phyloP scores from a whole-genome alignment of 2,888 invertebrate species.

The Meandrusa payeni region DNA sequence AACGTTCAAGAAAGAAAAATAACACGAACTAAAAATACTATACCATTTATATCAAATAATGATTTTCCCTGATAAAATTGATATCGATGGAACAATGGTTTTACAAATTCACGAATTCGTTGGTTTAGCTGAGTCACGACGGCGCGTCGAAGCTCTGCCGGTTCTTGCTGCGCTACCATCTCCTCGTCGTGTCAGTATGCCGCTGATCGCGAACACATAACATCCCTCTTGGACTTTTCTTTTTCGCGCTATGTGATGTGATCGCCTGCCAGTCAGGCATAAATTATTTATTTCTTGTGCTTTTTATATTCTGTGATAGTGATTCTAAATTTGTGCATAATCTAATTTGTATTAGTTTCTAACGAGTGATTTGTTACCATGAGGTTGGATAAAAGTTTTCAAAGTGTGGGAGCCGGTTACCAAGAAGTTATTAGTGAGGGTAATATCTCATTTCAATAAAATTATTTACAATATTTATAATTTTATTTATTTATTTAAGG shows the following conservation, averaged over 20 bases:
- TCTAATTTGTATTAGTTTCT: background rate
- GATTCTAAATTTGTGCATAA: background rate
- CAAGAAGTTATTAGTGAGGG: slow-evolving; percentile 4
- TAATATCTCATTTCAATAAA: too few relatives aligned
- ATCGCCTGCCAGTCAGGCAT: background rate
- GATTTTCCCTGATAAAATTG: slow-evolving; percentile 3
- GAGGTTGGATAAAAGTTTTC: slow-evolving; percentile 21
- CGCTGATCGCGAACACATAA: too few relatives aligned
- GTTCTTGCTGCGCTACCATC: slow-evolving; percentile 17
- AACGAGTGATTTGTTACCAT: slow-evolving; percentile 5
- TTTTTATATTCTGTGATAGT: slow-evolving; percentile 7
- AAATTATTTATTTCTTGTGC: slow-evolving; percentile 2
- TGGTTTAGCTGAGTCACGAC: slow-evolving; percentile 43
- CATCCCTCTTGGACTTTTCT: background rate
- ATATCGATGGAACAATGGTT: slow-evolving; percentile 13
- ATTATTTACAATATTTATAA: too few relatives aligned
- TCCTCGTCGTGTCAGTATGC: too few relatives aligned
- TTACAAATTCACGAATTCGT: slow-evolving; percentile 11
- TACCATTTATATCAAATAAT: too few relatives aligned
- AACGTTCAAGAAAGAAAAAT: too few relatives aligned
- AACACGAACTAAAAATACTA: too few relatives aligned
- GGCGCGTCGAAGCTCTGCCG: slow-evolving; percentile 5
- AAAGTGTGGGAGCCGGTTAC: slow-evolving; percentile 5
- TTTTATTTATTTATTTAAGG: too few relatives aligned
- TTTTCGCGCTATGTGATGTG: slow-evolving; percentile 6